These are phyloP conservation scores for Spinus olivaceus DNA, from an alignment of 2,797 vertebrate species.

Conservation along the genomic window DNA sequence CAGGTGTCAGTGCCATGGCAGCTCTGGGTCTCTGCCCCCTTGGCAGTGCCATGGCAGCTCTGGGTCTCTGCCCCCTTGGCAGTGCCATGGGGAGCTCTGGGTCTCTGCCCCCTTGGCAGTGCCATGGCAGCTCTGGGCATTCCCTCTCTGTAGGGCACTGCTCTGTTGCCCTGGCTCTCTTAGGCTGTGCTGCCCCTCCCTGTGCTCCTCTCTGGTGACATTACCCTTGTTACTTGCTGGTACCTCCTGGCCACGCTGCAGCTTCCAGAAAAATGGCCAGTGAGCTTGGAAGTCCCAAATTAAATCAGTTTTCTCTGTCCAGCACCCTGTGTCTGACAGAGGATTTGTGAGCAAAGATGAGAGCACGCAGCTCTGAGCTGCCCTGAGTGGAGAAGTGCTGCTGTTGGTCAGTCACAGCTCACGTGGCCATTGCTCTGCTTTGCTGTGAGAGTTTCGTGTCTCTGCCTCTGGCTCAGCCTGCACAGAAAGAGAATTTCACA, in stretches of 20 bases:
- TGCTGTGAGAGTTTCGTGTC: neutral
- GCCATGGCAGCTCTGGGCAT: neutral
- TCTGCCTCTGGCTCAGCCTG: neutral
- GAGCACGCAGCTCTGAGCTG: neutral
- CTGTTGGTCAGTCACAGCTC: neutral
- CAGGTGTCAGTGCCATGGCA: too few relatives aligned
- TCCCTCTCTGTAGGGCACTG: accelerated
- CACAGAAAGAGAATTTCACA: neutral
- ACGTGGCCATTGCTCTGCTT: neutral
- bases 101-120: too few relatives aligned
- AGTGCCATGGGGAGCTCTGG: too few relatives aligned
- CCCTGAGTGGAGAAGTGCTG: neutral
- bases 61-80: too few relatives aligned
- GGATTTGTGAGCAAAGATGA: neutral
- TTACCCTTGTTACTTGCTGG: neutral
- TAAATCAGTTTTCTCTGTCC: neutral
- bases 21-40: too few relatives aligned
- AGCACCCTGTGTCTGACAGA: neutral
- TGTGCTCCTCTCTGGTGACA: neutral
- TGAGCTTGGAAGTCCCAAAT: neutral
- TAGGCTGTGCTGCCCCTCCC: neutral
- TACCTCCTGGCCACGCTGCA: neutral
- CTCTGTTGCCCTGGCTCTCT: neutral
- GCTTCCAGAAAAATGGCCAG: neutral
- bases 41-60: too few relatives aligned